These are phyloP conservation scores for Thripadectes ignobilis DNA, from an alignment of 2,797 vertebrate genomes.

Conservation along the genomic window DNA sequence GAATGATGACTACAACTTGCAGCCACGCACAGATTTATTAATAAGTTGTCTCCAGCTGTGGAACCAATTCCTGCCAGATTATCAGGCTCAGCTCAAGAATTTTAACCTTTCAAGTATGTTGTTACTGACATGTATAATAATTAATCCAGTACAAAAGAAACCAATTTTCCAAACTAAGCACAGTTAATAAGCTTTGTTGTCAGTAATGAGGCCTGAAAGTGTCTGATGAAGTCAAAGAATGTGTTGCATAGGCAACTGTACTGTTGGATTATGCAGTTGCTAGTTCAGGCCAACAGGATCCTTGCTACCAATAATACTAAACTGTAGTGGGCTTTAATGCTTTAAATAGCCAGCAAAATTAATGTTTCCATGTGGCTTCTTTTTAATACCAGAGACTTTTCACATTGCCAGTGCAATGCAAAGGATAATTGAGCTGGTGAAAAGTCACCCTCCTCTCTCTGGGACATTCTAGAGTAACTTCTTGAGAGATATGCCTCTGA, in stretches of 20 bases:
- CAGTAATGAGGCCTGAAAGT: constrained; percentile 24
- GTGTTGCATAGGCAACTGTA: constrained; percentile 17
- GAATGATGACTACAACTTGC: not conserved
- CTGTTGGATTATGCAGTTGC: not conserved
- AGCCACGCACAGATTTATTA: not conserved
- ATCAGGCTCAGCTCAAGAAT: constrained; percentile 6
- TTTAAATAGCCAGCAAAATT: constrained; percentile 1
- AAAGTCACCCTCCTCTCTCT: not conserved
- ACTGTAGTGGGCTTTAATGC: not conserved
- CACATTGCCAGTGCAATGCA: not conserved
- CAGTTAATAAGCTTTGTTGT: constrained; percentile 45
- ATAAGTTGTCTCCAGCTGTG: not conserved
- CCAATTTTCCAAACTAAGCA: constrained; percentile 29
- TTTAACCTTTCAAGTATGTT: constrained; percentile 39
- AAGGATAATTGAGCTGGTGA: not conserved
- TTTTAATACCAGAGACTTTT: not conserved
- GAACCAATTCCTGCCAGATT: constrained; percentile 32
- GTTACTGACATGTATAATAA: constrained; percentile 28
- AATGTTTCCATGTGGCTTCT: not conserved
- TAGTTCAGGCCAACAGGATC: not conserved
- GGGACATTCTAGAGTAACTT: not conserved
- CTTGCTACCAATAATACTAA: not conserved
- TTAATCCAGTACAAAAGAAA: constrained; percentile 20
- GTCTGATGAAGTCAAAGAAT: constrained; percentile 35
- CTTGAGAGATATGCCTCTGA: not conserved